These are phyloP conservation scores for Shinisaurus crocodilurus DNA, from an alignment of 2,113 vertebrate species.

Conservation along the genomic window DNA sequence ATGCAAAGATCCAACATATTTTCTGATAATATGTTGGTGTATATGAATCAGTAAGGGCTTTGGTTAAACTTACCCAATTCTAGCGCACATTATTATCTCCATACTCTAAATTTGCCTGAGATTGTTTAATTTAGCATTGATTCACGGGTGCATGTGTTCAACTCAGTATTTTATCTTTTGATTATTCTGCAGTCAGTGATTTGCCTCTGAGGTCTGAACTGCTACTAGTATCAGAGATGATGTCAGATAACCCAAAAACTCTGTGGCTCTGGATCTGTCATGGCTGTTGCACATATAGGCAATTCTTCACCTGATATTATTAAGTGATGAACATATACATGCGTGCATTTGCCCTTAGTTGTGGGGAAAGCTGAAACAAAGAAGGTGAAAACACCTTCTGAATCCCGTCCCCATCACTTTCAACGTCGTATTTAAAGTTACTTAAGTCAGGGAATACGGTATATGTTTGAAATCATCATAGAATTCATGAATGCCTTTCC, in stretches of 20 bases:
- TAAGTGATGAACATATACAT: too few relatives aligned
- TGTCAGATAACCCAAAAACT: neutral
- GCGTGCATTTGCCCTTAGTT: too few relatives aligned
- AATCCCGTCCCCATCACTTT: neutral
- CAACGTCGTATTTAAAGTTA: neutral
- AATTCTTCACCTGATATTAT: neutral
- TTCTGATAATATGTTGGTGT: constrained; percentile 1
- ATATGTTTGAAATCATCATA: neutral
- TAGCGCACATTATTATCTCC: neutral
- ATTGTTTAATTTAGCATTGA: neutral
- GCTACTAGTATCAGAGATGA: neutral
- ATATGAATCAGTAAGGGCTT: neutral
- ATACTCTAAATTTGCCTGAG: neutral
- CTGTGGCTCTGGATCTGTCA: neutral
- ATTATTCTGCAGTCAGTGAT: neutral
- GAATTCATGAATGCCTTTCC: neutral
- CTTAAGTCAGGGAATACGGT: neutral
- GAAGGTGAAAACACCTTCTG: neutral
- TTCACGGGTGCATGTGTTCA: neutral
- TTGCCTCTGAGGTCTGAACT: neutral
- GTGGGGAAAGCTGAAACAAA: neutral
- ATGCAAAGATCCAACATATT: constrained; percentile 27
- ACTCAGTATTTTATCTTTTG: neutral
- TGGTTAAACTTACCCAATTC: neutral
- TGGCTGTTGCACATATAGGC: neutral